Evolutionary conservation across 2,113 vertebrate species (phyloP).

Genomic region (Willisornis vidua): DNA sequence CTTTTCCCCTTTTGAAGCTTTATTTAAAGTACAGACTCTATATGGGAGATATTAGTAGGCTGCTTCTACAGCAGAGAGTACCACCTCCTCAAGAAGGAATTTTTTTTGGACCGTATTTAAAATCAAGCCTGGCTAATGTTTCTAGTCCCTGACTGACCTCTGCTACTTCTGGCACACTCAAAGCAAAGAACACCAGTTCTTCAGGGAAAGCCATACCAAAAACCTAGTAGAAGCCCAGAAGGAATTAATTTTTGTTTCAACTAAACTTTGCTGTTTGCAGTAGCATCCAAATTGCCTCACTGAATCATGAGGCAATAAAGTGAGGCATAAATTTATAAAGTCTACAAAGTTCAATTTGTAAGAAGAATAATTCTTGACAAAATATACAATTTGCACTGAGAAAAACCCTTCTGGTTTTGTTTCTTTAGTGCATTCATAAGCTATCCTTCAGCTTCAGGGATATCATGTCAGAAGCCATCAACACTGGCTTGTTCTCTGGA

Average conservation of each 20-base stretch:
- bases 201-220: not conserved
- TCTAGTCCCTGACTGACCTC: not conserved
- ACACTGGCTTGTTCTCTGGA: not conserved
- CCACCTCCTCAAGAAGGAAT: not conserved
- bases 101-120: not conserved
- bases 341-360: not conserved
- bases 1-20: not conserved
- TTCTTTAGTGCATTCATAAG: not conserved
- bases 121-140: not conserved
- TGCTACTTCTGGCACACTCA: not conserved
- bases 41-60: not conserved
- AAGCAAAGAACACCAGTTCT: not conserved
- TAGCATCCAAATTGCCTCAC: not conserved
- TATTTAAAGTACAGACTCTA: not conserved
- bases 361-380: not conserved
- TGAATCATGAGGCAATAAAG: not conserved
- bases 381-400: not conserved
- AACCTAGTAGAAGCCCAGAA: not conserved
- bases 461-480: not conserved
- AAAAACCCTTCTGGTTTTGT: not conserved
- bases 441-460: not conserved
- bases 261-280: not conserved
- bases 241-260: slow-evolving; percentile 13
- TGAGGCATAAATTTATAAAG: not conserved
- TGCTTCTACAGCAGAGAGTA: not conserved